These are phyloP conservation scores for Laterallus jamaicensis DNA, from an alignment of 2,113 vertebrate genomes.

Conservation along the genomic window DNA sequence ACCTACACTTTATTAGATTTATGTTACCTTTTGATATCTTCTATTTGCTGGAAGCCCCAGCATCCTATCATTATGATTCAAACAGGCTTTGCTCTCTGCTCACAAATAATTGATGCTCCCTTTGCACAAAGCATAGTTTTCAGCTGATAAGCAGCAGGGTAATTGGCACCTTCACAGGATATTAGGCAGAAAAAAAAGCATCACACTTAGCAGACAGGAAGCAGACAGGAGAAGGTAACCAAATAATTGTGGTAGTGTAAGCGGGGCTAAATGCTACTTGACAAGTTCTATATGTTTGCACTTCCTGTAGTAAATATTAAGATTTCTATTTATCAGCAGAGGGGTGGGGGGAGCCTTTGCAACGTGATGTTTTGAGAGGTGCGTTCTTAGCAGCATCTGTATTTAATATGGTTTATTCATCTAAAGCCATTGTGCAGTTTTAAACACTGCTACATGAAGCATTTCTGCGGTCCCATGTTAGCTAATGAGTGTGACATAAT, in stretches of 20 bases:
- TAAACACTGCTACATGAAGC: not conserved
- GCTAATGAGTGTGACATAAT: conserved; percentile 17
- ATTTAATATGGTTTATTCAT: not conserved
- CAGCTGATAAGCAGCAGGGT: conserved; percentile 75
- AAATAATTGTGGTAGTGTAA: conserved; percentile 38
- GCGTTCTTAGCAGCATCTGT: not conserved
- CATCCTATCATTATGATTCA: conserved; percentile 75
- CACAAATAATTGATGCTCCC: conserved; percentile 82
- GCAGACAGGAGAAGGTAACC: conserved; percentile 57
- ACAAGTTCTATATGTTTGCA: conserved; percentile 28
- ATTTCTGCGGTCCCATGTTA: not conserved
- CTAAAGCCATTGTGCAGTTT: not conserved
- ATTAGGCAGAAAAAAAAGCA: conserved; percentile 58
- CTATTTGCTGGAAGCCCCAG: conserved; percentile 71
- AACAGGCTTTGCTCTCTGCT: conserved; percentile 72
- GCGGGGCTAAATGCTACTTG: conserved; percentile 24
- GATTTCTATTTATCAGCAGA: conserved; percentile 7
- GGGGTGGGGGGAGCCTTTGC: not conserved
- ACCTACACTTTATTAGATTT: conserved; percentile 71
- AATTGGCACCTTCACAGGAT: conserved; percentile 75
- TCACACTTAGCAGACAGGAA: conserved; percentile 65
- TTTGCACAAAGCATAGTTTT: conserved; percentile 76
- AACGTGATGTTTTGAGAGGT: not conserved
- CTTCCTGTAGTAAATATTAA: conserved; percentile 42
- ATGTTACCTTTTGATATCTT: conserved; percentile 71